These are phyloP conservation scores for Tragelaphus scriptus DNA, from an alignment of 2,113 vertebrate genomes.

Conservation along the genomic window DNA sequence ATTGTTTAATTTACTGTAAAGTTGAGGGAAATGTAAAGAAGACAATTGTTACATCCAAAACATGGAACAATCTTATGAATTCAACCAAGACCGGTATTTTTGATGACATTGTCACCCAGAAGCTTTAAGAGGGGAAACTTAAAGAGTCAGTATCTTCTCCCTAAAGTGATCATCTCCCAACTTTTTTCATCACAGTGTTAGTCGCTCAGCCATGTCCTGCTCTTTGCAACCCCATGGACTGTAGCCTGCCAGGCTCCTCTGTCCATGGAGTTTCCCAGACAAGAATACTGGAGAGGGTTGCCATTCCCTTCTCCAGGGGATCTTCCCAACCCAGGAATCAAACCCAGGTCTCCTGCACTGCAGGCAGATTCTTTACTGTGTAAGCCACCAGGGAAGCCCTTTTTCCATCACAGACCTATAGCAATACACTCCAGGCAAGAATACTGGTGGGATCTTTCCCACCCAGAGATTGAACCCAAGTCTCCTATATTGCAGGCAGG, in stretches of 20 bases:
- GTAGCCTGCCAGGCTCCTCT: background rate
- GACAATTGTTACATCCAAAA: background rate
- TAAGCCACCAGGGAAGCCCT: background rate
- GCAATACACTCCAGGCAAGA: background rate
- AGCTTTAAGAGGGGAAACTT: background rate
- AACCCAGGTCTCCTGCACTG: rapidly evolving
- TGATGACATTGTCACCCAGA: background rate
- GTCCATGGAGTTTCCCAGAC: background rate
- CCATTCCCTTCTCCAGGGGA: background rate
- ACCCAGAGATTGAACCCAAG: background rate
- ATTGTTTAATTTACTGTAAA: background rate
- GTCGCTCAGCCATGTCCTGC: background rate
- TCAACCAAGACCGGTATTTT: background rate
- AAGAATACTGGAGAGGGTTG: background rate
- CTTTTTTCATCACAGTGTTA: background rate
- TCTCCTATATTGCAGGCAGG: background rate
- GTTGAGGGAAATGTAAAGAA: background rate
- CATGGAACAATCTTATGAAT: background rate
- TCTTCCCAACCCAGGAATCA: background rate
- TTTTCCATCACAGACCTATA: background rate
- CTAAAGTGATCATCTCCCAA: background rate
- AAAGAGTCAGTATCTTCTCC: background rate
- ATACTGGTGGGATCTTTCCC: background rate
- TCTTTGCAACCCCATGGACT: background rate
- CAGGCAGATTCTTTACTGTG: background rate